phyloP scores from a whole-genome alignment of 2,797 vertebrate genomes.

The Aphelocoma californica region DNA sequence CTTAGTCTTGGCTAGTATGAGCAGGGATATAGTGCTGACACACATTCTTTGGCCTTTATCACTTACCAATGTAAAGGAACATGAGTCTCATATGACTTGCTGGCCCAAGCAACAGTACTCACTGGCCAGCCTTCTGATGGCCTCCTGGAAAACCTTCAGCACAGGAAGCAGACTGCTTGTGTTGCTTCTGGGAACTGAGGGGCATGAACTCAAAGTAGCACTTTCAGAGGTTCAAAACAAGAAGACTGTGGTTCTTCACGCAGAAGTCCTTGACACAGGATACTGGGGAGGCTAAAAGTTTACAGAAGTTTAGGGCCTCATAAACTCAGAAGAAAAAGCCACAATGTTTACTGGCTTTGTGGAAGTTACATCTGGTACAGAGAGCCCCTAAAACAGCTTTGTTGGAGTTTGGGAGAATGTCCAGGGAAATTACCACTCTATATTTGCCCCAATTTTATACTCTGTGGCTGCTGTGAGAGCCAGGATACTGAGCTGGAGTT shows the following conservation, averaged over 20 bases:
- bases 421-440: background rate
- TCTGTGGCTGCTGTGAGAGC: background rate
- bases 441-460: background rate
- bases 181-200: background rate
- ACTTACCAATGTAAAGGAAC: background rate
- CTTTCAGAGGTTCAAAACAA: background rate
- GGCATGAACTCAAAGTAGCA: background rate
- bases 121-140: background rate
- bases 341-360: background rate
- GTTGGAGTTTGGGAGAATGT: background rate
- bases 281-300: background rate
- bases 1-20: background rate
- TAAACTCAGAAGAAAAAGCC: background rate
- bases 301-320: background rate
- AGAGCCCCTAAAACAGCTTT: background rate
- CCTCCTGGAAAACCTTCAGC: background rate
- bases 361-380: background rate
- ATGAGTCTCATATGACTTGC: background rate
- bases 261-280: background rate
- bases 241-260: background rate
- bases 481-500: background rate
- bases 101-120: background rate
- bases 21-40: background rate
- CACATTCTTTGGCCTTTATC: background rate
- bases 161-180: background rate